Percentiles rank a stretch among this genome's conserved stretches.
These are phyloP conservation scores for Chrysolina oricalcia DNA, from an alignment of 2,888 invertebrate genomes.

Conservation along the genomic window DNA sequence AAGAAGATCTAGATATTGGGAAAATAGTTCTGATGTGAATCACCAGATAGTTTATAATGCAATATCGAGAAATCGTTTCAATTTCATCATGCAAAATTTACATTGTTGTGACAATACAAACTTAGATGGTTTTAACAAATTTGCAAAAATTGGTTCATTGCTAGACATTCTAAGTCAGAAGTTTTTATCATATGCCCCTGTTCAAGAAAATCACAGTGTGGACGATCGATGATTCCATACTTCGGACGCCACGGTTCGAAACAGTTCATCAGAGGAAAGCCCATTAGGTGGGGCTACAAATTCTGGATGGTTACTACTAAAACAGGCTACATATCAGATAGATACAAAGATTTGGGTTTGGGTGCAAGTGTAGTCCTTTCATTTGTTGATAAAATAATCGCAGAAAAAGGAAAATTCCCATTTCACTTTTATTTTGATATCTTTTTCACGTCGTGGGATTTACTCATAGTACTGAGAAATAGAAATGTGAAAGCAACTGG, in stretches of 20 bases:
- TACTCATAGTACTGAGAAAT: too few species aligned
- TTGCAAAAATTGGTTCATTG: conserved; percentile 59
- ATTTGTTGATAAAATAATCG: too few species aligned
- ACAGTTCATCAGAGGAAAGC: conserved; percentile 57
- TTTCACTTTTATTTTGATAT: conserved; percentile 43
- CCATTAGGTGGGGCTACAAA: conserved; percentile 53
- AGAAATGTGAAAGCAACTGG: too few species aligned
- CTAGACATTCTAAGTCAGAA: conserved; percentile 54
- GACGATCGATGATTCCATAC: conserved; percentile 67
- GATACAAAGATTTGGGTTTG: conserved; percentile 50
- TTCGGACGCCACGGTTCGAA: conserved; percentile 63
- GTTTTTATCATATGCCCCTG: conserved; percentile 55
- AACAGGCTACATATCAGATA: conserved; percentile 55
- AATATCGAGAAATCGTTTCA: conserved; percentile 60
- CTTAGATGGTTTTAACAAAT: not conserved
- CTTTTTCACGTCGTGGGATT: conserved; percentile 43
- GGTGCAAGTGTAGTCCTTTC: too few species aligned
- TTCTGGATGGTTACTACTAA: conserved; percentile 58
- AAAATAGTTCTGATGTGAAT: not conserved
- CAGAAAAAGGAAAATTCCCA: conserved; percentile 8
- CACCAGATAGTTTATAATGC: conserved; percentile 40
- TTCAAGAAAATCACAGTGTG: conserved; percentile 59
- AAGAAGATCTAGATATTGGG: not conserved
- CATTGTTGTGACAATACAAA: conserved; percentile 30
- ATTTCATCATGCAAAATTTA: too few species aligned